These are phyloP conservation scores for Melanotaenia maccullochi DNA, from an alignment of 2,797 vertebrate genomes.

Conservation along the genomic window DNA sequence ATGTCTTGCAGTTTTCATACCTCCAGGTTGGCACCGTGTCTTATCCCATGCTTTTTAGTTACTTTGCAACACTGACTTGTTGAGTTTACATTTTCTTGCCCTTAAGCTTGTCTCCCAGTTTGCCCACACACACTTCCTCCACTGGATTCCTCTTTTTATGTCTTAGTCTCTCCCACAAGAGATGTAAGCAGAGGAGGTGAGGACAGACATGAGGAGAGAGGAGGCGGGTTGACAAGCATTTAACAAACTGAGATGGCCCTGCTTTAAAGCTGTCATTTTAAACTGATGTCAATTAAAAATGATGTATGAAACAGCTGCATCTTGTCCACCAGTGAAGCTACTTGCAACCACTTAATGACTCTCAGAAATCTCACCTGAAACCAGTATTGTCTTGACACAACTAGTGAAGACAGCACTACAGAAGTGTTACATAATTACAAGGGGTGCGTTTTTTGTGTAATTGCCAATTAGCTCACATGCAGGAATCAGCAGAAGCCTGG, in stretches of 20 bases:
- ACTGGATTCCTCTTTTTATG: neutral
- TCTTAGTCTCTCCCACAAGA: neutral
- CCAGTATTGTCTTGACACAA: neutral
- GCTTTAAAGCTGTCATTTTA: neutral
- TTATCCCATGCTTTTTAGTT: neutral
- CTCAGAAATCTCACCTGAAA: neutral
- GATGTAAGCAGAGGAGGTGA: neutral
- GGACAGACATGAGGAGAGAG: neutral
- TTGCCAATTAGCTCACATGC: slow-evolving; percentile 29
- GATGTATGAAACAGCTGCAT: neutral
- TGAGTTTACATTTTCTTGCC: neutral
- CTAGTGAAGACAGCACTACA: neutral
- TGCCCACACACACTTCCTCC: neutral
- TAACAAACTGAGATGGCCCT: neutral
- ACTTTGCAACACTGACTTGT: neutral
- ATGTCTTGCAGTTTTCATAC: neutral
- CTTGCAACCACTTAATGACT: neutral
- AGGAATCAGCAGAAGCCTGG: slow-evolving; percentile 50
- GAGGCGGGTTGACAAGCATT: neutral
- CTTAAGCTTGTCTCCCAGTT: neutral
- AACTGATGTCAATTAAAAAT: neutral
- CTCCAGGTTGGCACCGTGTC: neutral
- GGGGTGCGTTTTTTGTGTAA: slow-evolving; percentile 4
- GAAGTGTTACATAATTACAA: slow-evolving; percentile 31
- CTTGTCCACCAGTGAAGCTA: neutral